Evolutionary conservation across 1,140 invertebrate species (phyloP).

Genomic region (Drosophila tristis): DNA sequence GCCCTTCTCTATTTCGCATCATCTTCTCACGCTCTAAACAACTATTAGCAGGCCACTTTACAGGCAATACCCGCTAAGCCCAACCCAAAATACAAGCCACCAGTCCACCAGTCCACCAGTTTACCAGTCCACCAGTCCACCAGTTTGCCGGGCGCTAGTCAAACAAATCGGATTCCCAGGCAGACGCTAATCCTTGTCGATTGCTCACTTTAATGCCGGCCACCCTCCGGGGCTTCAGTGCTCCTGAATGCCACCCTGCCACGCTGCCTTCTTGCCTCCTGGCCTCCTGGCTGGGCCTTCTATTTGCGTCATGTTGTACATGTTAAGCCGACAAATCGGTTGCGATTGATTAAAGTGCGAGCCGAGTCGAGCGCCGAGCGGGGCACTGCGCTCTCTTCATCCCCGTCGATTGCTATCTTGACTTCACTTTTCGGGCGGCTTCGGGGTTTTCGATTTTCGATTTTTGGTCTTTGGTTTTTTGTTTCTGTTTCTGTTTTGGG

Average conservation of each 20-base stretch:
- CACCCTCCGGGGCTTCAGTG: constrained; percentile 48
- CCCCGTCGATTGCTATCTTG: constrained; percentile 67
- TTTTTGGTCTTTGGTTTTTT: constrained; percentile 9
- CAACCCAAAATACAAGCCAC: constrained; percentile 32
- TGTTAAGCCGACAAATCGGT: constrained; percentile 84
- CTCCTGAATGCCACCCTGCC: background rate
- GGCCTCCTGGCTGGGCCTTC: constrained; percentile 8
- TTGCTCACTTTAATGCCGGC: constrained; percentile 77
- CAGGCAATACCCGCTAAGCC: constrained; percentile 72
- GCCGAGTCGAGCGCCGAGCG: constrained; percentile 1
- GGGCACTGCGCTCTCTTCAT: constrained; percentile 11
- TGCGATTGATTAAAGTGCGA: constrained; percentile 83
- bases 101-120: constrained; percentile 36
- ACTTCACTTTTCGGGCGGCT: constrained; percentile 57
- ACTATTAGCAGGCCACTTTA: constrained; percentile 75
- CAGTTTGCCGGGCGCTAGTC: constrained; percentile 14
- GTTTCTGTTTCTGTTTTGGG: constrained; percentile 18
- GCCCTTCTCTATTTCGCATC: background rate
- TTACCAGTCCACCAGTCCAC: constrained; percentile 32
- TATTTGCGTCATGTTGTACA: constrained; percentile 83
- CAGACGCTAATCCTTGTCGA: constrained; percentile 71
- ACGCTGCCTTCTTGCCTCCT: background rate
- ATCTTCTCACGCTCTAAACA: constrained; percentile 67
- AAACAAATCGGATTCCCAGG: constrained; percentile 22
- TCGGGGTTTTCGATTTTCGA: background rate